Base-by-base conservation (phyloP, 2,888 invertebrate genomes). In the Bombyx huttoni region DNA sequence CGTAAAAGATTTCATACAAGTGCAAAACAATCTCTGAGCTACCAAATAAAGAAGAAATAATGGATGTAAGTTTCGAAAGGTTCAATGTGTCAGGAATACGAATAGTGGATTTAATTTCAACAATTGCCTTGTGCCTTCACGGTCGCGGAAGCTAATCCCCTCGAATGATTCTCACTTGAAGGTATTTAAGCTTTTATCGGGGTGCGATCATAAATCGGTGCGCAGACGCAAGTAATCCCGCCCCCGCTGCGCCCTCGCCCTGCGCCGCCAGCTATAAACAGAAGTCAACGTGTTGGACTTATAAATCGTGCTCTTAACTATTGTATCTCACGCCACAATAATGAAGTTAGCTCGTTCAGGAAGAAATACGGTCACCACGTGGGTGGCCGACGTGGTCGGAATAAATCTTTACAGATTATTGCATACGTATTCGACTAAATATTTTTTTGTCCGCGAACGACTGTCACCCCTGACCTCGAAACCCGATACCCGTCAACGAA, bases 241-340 rank as follows among this genome's bases (percentile, higher is more conserved):
- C 80, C 83, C 82, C 79, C 81, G 74, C 76, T 75, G 72, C 75
- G 68, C 68, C 72, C 76, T 70, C 63, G 69, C 73, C 77, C 71
- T 73, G 68, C 69, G 77, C 83, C 79, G 73, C 77, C 73, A 76
- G 83, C 85, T 84, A 87, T 86, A 87, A 88, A 87, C 88, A 88
- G 88, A 85, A 87, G 88, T 87, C 87, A 86, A 84, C 88, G 86
- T 88, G 87, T 87, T 81, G 78, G 81, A 81, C 85, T 83, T 85
- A 88, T 88, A 88, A 87, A 88, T 88, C 86, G 83, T 86, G 80
- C 72, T 85, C 88, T 87, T 87, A 87, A 86, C 87, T 86, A 87
- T 87, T 87, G 88, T 88, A 87, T 86, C 86, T 85, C 81, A 78
- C 75, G 81, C 85, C 86, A 88, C 86, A 87, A 87, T 88, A 87